These are phyloP conservation scores for Luffia ferchaultella DNA, from an alignment of 2,888 invertebrate species.

Conservation along the genomic window DNA sequence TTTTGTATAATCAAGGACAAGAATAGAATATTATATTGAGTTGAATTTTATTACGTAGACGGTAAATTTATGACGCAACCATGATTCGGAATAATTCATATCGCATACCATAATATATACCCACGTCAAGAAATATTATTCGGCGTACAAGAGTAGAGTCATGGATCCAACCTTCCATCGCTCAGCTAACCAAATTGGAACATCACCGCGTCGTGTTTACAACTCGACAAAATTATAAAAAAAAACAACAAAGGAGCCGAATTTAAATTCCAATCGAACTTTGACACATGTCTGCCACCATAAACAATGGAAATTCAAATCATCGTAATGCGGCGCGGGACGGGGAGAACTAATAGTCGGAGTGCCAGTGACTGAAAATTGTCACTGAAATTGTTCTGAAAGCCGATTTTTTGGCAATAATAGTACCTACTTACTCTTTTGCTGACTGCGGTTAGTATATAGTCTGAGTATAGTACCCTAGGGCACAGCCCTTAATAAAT, in stretches of 20 bases:
- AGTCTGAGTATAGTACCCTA: too few relatives aligned
- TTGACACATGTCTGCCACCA: slow-evolving; percentile 68
- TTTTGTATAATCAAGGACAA: too few relatives aligned
- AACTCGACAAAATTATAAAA: slow-evolving; percentile 55
- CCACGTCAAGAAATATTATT: slow-evolving; percentile 53
- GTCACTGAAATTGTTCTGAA: too few relatives aligned
- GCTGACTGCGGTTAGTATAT: too few relatives aligned
- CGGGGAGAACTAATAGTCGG: too few relatives aligned
- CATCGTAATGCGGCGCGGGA: slow-evolving; percentile 47
- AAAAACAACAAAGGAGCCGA: slow-evolving; percentile 60
- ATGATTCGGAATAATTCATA: slow-evolving; percentile 60
- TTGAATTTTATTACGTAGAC: too few relatives aligned
- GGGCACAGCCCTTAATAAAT: too few relatives aligned
- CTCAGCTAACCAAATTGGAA: slow-evolving; percentile 59
- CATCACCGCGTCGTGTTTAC: slow-evolving; percentile 62
- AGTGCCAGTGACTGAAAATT: too few relatives aligned
- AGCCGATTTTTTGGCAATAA: too few relatives aligned
- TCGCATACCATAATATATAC: slow-evolving; percentile 52
- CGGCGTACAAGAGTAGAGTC: slow-evolving; percentile 42
- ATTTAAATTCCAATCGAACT: slow-evolving; percentile 66
- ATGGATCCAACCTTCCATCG: slow-evolving; percentile 52
- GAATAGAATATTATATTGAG: too few relatives aligned
- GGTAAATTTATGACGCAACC: slow-evolving; percentile 19
- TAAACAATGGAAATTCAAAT: slow-evolving; percentile 66
- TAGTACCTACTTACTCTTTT: too few relatives aligned